A percentile compares a stretch with the other conserved stretches of the same genome.
These are phyloP conservation scores for Pandemis cinnamomeana DNA, from an alignment of 2,888 invertebrate genomes.

Conservation along the genomic window DNA sequence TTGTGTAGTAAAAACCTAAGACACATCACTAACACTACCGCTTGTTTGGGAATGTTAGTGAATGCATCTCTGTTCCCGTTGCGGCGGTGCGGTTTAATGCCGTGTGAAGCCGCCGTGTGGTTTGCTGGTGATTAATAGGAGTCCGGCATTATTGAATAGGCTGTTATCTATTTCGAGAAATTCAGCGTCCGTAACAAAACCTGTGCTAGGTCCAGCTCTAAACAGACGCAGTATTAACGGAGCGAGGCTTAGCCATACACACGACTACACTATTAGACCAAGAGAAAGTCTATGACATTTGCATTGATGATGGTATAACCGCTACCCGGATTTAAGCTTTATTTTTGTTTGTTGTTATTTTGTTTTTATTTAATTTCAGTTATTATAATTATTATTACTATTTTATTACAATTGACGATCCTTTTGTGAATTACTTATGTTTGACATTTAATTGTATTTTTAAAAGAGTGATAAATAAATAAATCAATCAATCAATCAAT, in stretches of 20 bases:
- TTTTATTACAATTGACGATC: too few relatives aligned
- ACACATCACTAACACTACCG: not conserved
- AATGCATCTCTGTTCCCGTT: not conserved
- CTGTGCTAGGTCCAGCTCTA: not conserved
- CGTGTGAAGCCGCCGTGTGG: constrained; percentile 27
- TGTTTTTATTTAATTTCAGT: too few relatives aligned
- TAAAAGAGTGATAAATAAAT: too few relatives aligned
- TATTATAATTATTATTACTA: too few relatives aligned
- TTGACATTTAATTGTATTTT: too few relatives aligned
- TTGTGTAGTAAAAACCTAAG: too few relatives aligned
- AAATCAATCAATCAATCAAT: too few relatives aligned
- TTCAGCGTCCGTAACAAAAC: not conserved
- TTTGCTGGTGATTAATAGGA: constrained; percentile 12
- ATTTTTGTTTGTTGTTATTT: too few relatives aligned
- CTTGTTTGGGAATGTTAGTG: constrained; percentile 5
- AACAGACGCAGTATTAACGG: not conserved
- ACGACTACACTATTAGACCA: not conserved
- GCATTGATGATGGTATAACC: too few relatives aligned
- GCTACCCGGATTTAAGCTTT: too few relatives aligned
- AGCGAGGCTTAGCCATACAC: not conserved
- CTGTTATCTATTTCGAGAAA: constrained; percentile 3
- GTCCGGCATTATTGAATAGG: not conserved
- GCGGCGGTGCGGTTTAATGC: not conserved
- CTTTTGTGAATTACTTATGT: too few relatives aligned
- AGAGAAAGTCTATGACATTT: too few relatives aligned